Evolutionary conservation across 2,888 invertebrate species (phyloP), one percentile per base, ranked within the genome.

Genomic region (Uropetala carovei): DNA sequence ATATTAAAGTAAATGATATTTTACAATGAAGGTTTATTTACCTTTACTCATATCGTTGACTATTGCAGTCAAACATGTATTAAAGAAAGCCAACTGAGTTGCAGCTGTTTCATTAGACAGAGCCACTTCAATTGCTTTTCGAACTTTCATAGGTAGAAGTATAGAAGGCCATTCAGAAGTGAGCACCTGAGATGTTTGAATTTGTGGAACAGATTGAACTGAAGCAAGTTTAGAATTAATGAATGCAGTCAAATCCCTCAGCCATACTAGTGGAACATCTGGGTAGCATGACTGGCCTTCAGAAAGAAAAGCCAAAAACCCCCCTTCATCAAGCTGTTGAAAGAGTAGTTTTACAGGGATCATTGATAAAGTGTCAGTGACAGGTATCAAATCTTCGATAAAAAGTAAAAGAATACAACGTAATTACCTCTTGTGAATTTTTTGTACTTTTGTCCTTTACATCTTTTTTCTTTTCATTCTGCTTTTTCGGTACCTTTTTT

Each of bases 21-120:
- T 57, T 11, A 0, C 9, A 30, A 91, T 81, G 18, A 75, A 68
- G 75, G 13, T 11, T n/a, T 22, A 68, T 11, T 94, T 94, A 95
- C 97, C 97, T 95, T 97, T 97, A 91, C 96, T 96, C 96, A 98
- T 96, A 94, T 97, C 97, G 94, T 96, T 97, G 9, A 97, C 97
- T 95, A 98, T 96, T 22, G 97, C 96, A 11, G 97, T 96, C 27
- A 98, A 95, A 64, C 97, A 96, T 58, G 96, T 96, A 94, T 97
- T 97, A 94, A 96, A 97, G 94, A 97, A 98, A 93, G 97, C 95
- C 94, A 97, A 97, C 10, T 96, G 94, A 93, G 97, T 97, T 10
- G 96, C 95, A 93, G 96, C 96, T 0, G 97, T 97, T 13, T 97
- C 96, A 92, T 96, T 96, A 82, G 96, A 95, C 0, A 97, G 94